Evolutionary conservation across 37 sponge, comb jelly and placozoan genomes (phyloP).

Genomic region (Eunapius fragilis): DNA sequence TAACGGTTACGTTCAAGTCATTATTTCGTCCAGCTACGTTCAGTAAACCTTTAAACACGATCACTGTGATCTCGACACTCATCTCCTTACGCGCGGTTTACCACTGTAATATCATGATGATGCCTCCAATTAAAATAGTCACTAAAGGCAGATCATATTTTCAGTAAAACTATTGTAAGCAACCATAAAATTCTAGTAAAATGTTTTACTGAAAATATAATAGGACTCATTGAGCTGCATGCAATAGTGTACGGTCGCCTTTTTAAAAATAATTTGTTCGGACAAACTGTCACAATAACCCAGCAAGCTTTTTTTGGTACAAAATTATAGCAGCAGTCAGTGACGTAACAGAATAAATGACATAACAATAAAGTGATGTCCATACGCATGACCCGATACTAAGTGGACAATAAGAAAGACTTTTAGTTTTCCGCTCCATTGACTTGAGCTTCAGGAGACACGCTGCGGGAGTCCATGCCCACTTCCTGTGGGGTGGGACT

Average conservation of each 20-base stretch:
- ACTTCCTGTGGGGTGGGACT: conserved; percentile 17
- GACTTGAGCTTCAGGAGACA: conserved; percentile 24
- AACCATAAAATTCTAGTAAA: no score
- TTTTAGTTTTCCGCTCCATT: conserved; percentile 39
- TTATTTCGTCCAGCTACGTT: neutral
- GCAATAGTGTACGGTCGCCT: no score
- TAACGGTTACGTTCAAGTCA: conserved; percentile 2
- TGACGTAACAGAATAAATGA: neutral
- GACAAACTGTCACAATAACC: no score
- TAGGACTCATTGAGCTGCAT: no score
- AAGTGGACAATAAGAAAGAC: neutral
- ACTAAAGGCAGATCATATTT: no score
- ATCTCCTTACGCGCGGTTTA: neutral
- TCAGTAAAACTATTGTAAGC: no score
- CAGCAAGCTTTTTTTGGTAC: no score
- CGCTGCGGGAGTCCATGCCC: conserved; percentile 34
- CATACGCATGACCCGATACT: neutral
- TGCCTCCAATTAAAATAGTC: neutral
- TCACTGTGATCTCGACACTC: neutral
- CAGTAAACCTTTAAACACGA: neutral
- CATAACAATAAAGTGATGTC: neutral
- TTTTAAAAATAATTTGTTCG: no score
- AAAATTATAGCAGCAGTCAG: no score
- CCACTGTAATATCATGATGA: neutral
- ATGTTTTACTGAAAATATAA: no score